A percentile compares a stretch with the other conserved stretches of the same genome.
phyloP scores from a whole-genome alignment of 2,113 vertebrate genomes.

The Orcinus orca region DNA sequence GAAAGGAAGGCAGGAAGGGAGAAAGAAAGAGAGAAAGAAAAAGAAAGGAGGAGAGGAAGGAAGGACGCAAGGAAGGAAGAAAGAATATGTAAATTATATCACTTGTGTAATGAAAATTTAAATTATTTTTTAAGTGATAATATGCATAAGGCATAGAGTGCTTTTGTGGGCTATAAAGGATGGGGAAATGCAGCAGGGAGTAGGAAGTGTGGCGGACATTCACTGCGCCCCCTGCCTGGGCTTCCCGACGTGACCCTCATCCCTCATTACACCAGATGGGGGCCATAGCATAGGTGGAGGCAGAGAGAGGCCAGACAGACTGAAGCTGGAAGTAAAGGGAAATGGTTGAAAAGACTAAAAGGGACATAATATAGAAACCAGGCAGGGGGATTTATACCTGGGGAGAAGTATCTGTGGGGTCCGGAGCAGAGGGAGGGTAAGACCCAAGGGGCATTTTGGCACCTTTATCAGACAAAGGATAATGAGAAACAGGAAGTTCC shows the following conservation, averaged over 20 bases:
- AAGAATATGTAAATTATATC: background rate
- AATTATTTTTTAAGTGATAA: background rate
- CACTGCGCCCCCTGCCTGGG: fast-evolving
- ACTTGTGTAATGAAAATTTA: background rate
- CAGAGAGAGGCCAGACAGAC: background rate
- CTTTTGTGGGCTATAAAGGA: background rate
- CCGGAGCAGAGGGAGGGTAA: background rate
- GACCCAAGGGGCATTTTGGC: background rate
- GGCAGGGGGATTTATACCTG: background rate
- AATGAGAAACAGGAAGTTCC: background rate
- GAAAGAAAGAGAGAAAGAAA: too few relatives aligned
- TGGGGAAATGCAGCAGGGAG: background rate
- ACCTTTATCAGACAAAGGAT: background rate
- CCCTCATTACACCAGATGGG: fast-evolving
- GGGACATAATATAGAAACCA: fast-evolving
- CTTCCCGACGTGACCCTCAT: fast-evolving
- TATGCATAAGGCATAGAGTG: background rate
- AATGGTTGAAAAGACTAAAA: fast-evolving
- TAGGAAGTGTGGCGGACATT: fast-evolving
- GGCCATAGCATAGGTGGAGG: background rate
- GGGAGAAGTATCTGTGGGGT: background rate
- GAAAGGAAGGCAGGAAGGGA: background rate
- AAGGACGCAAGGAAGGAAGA: too few relatives aligned
- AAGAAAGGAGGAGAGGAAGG: too few relatives aligned
- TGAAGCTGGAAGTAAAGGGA: too few relatives aligned